Evolutionary conservation across 2,888 invertebrate species (phyloP).

Genomic region (Luperina nickerlii): DNA sequence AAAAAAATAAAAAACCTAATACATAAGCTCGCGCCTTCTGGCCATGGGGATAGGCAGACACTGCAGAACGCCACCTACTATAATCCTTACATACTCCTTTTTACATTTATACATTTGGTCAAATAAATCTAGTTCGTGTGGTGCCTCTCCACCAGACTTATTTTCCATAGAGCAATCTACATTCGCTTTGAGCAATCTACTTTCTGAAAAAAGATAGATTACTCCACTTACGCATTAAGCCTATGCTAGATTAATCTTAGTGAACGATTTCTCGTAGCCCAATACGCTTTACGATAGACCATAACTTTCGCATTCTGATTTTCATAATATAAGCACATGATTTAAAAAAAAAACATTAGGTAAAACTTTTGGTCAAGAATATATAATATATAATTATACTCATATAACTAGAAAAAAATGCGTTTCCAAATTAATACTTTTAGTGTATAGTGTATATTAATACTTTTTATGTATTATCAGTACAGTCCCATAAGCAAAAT

Average conservation of each 20-base stretch:
- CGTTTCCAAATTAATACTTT: neutral
- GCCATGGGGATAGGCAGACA: no score
- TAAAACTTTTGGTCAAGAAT: neutral
- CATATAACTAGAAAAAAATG: no score
- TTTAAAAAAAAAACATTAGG: neutral
- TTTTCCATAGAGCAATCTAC: neutral
- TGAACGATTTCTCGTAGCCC: neutral
- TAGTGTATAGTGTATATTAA: no score
- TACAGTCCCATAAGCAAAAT: constrained; percentile 36
- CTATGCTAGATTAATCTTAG: neutral
- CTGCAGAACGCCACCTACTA: no score
- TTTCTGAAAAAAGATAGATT: neutral
- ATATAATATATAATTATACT: no score
- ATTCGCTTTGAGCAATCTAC: neutral
- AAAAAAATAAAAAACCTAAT: constrained; percentile 11
- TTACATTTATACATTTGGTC: no score
- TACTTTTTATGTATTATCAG: no score
- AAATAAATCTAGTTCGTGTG: neutral
- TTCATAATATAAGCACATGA: neutral
- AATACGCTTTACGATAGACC: neutral
- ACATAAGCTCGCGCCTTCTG: no score
- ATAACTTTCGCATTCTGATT: neutral
- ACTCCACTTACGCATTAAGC: neutral
- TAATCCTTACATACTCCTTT: no score
- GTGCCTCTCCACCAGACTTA: no score